phyloP scores from a whole-genome alignment of 2,113 vertebrate species.

The Nibea albiflora region DNA sequence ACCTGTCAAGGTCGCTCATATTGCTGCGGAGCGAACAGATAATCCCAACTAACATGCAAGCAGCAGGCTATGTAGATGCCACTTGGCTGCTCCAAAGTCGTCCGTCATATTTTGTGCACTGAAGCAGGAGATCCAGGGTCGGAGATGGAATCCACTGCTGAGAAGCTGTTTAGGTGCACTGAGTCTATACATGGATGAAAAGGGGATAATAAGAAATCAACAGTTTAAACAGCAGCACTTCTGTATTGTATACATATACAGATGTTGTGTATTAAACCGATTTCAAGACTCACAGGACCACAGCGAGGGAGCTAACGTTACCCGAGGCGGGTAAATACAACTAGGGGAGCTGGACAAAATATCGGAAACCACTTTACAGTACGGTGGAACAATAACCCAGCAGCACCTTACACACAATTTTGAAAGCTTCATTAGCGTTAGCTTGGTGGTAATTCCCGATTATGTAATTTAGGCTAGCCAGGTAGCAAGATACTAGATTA shows the following conservation, averaged over 20 bases:
- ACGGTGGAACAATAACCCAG: not conserved
- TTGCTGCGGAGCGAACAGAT: not conserved
- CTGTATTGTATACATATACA: not conserved
- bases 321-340: not conserved
- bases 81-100: not conserved
- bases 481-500: conserved; percentile 3
- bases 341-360: not conserved
- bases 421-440: not conserved
- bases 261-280: not conserved
- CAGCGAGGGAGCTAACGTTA: not conserved
- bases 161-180: not conserved
- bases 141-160: not conserved
- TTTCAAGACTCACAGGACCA: not conserved
- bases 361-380: not conserved
- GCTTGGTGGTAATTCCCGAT: not conserved
- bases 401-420: not conserved
- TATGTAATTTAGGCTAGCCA: conserved; percentile 11
- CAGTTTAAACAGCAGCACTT: not conserved
- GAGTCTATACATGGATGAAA: not conserved
- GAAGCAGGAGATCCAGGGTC: not conserved
- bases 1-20: conserved; percentile 61
- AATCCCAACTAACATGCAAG: not conserved
- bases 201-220: not conserved
- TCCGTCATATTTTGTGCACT: not conserved
- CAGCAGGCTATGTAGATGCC: not conserved